phyloP scores from a whole-genome alignment of 2,888 invertebrate genomes.

The Eupithecia abbreviata region DNA sequence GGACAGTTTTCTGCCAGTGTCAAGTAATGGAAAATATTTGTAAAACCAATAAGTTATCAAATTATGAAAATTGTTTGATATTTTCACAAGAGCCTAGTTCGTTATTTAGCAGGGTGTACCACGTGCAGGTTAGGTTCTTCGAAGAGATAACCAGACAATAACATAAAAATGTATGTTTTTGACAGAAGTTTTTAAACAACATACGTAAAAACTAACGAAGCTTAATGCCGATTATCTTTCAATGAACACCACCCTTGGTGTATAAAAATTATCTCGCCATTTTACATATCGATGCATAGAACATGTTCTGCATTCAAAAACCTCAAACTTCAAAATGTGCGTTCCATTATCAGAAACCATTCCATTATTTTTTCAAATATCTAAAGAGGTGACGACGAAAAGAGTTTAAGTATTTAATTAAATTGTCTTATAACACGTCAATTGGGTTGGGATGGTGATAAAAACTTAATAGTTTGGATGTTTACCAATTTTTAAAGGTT shows the following conservation, averaged over 20 bases:
- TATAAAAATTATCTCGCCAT: not conserved
- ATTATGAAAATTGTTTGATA: no score
- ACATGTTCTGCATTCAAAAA: not conserved
- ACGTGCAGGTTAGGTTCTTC: not conserved
- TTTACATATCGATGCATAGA: no score
- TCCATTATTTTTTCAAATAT: not conserved
- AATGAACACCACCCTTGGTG: not conserved
- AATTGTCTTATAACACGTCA: conserved; percentile 25
- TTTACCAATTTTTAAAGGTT: conserved; percentile 22
- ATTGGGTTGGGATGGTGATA: conserved; percentile 22
- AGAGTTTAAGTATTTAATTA: conserved; percentile 34
- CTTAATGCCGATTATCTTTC: not conserved
- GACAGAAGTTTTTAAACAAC: not conserved
- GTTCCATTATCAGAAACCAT: not conserved
- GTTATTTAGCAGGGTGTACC: no score
- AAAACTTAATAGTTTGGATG: conserved; percentile 20
- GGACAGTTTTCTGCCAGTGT: no score
- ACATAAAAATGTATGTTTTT: not conserved
- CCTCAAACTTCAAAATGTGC: not conserved
- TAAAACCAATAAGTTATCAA: no score
- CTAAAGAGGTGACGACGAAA: not conserved
- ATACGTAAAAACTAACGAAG: not conserved
- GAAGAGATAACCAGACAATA: not conserved
- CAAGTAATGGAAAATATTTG: no score
- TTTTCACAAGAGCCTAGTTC: no score